A percentile compares a stretch with the other conserved stretches of the same genome.
These are phyloP conservation scores for Caenorhabditis uteleia DNA, from an alignment of 2,888 invertebrate genomes.

Conservation along the genomic window DNA sequence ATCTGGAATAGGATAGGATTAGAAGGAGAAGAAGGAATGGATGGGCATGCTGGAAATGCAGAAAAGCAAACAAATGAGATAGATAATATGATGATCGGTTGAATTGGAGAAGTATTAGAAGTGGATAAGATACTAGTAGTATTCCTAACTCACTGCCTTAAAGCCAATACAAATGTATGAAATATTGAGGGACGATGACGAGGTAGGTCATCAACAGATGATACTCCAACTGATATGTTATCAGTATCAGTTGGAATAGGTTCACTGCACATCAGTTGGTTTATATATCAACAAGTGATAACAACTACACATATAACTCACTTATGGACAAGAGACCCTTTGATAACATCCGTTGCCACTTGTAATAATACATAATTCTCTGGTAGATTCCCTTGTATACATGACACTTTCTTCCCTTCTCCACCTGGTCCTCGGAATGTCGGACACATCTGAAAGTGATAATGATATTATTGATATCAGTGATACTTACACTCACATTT, in stretches of 20 bases:
- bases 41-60: no score
- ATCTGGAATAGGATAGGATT: no score
- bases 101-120: not conserved
- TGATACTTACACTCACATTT: slow-evolving; percentile 22
- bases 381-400: slow-evolving; percentile 34
- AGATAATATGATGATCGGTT: not conserved
- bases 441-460: slow-evolving; percentile 41
- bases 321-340: slow-evolving; percentile 50
- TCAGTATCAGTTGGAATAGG: no score
- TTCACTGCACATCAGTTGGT: not conserved
- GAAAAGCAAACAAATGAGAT: no score
- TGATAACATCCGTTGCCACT: slow-evolving; percentile 52
- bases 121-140: no score
- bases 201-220: no score
- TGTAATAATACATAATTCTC: slow-evolving; percentile 52
- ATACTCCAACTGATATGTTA: no score
- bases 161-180: slow-evolving; percentile 28
- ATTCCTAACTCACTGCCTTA: slow-evolving; percentile 35
- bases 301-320: slow-evolving; percentile 4
- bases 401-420: slow-evolving; percentile 31
- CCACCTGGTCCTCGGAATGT: slow-evolving; percentile 28
- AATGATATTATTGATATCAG: not conserved
- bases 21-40: no score
- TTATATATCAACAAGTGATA: not conserved
- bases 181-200: slow-evolving; percentile 36